Percentiles rank a stretch among this genome's conserved stretches.
Conservation (phyloP, 2,888 invertebrate species). For the Euzetes globulus region DNA sequence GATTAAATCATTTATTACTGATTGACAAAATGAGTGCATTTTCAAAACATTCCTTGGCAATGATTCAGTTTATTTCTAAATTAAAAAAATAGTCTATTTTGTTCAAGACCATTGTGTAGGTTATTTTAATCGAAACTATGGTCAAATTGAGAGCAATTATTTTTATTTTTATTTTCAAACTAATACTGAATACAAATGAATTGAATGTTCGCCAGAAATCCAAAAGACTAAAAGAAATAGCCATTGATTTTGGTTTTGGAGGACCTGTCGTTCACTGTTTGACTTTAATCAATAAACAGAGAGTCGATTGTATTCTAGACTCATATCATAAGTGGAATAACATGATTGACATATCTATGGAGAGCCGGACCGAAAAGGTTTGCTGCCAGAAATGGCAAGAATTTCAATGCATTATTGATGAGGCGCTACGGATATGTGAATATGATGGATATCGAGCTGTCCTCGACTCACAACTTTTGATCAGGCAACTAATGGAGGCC, state of each 20-base stretch:
- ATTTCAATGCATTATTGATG: neutral
- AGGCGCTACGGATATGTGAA: neutral
- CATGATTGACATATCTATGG: neutral
- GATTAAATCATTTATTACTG: too few relatives aligned
- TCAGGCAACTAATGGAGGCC: neutral
- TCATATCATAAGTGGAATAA: neutral
- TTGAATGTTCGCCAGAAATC: neutral
- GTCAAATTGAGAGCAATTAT: too few relatives aligned
- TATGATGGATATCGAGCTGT: neutral
- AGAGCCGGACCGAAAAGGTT: neutral
- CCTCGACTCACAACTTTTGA: neutral
- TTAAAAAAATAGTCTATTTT: too few relatives aligned
- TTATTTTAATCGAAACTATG: too few relatives aligned
- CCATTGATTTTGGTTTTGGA: conserved; percentile 11
- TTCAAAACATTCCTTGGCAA: too few relatives aligned
- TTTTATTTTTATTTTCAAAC: neutral
- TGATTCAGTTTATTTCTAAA: too few relatives aligned
- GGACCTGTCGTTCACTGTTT: neutral
- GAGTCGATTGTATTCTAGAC: neutral
- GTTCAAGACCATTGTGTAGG: too few relatives aligned
- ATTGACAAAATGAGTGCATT: too few relatives aligned
- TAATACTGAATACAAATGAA: neutral
- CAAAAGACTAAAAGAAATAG: conserved; percentile 8
- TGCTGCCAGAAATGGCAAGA: conserved; percentile 1
- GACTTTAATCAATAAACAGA: neutral